A percentile compares a stretch with the other conserved stretches of the same genome.
Evolutionary conservation across 2,797 vertebrate genomes (phyloP).

Genomic region (Ctenochaetus hawaiiensis): DNA sequence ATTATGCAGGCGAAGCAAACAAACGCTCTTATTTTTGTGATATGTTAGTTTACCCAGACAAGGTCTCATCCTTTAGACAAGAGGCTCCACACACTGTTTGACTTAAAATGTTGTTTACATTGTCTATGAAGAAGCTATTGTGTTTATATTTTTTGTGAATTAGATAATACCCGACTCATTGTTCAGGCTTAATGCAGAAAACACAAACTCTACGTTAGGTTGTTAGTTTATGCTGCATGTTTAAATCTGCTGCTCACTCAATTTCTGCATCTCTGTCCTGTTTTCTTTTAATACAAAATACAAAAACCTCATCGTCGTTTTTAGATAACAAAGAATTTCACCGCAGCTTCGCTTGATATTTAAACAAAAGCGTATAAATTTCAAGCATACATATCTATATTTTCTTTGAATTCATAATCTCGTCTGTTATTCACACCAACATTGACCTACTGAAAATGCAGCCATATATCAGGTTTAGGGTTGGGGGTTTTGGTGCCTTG

Average conservation of each 20-base stretch:
- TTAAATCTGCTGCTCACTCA: slow-evolving; percentile 34
- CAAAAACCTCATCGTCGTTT: slow-evolving; percentile 18
- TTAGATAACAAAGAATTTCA: slow-evolving; percentile 23
- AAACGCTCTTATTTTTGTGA: slow-evolving; percentile 58
- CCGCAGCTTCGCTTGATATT: not conserved
- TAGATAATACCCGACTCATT: slow-evolving; percentile 77
- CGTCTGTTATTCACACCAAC: not conserved
- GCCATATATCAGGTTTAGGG: not conserved
- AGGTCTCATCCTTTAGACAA: slow-evolving; percentile 48
- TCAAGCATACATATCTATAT: not conserved
- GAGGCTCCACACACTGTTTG: slow-evolving; percentile 15
- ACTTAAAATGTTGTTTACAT: slow-evolving; percentile 34
- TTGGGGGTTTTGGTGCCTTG: not conserved
- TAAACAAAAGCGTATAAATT: not conserved
- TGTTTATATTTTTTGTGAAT: slow-evolving; percentile 49
- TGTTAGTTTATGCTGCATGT: slow-evolving; percentile 60
- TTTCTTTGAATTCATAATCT: no score
- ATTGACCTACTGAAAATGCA: not conserved
- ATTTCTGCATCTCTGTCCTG: slow-evolving; percentile 1
- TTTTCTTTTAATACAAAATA: slow-evolving; percentile 3
- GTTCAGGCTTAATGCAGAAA: slow-evolving; percentile 67
- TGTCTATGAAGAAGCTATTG: slow-evolving; percentile 48
- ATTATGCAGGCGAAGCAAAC: slow-evolving; percentile 70
- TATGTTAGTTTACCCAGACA: slow-evolving; percentile 48
- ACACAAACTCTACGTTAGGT: slow-evolving; percentile 41